Evolutionary conservation across 2,888 invertebrate species (phyloP).

Genomic region (Apamea monoglypha): DNA sequence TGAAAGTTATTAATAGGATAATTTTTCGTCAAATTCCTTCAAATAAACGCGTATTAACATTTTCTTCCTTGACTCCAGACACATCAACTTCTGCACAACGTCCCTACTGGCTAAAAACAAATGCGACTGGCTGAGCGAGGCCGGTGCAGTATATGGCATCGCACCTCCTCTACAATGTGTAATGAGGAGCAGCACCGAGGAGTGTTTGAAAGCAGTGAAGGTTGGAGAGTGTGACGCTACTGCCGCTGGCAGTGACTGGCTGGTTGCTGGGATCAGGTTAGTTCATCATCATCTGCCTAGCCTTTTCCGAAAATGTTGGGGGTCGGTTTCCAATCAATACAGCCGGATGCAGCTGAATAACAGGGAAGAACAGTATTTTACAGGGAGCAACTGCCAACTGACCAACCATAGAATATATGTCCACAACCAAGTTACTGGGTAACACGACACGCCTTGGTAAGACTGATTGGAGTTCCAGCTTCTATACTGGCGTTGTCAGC

Average conservation of each 20-base stretch:
- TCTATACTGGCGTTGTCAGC: no score
- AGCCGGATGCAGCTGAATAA: no score
- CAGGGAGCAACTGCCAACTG: no score
- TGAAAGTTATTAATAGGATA: no score
- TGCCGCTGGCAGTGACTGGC: constrained; percentile 93
- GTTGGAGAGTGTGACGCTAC: constrained; percentile 93
- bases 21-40: neutral
- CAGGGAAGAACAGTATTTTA: no score
- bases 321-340: no score
- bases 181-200: constrained; percentile 89
- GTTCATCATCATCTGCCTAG: constrained; percentile 6
- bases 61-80: constrained; percentile 73
- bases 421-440: no score
- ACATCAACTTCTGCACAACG: constrained; percentile 92
- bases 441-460: no score
- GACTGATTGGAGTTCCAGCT: no score
- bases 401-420: no score
- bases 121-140: constrained; percentile 94
- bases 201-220: constrained; percentile 93
- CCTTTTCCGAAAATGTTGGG: no score
- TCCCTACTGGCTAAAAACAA: constrained; percentile 93
- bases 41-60: neutral
- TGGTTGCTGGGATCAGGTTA: constrained; percentile 92
- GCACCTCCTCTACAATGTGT: constrained; percentile 95
- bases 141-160: constrained; percentile 93